These are phyloP conservation scores for Pachliopta kotzebuea DNA, from an alignment of 2,888 invertebrate genomes.

Conservation along the genomic window DNA sequence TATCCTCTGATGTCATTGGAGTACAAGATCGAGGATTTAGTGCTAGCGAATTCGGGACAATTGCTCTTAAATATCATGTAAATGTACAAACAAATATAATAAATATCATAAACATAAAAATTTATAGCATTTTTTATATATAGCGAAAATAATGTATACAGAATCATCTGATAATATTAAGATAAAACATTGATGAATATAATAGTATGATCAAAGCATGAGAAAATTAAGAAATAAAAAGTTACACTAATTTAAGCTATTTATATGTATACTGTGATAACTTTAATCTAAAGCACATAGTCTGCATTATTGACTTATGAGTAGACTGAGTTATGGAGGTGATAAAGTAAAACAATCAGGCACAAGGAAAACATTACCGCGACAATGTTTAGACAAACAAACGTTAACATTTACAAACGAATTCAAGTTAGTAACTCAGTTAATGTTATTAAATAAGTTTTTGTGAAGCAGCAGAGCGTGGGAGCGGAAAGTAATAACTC, in stretches of 20 bases:
- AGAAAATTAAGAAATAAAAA: too few relatives aligned
- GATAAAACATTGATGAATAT: too few relatives aligned
- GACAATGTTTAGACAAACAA: conserved; percentile 19
- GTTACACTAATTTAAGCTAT: too few relatives aligned
- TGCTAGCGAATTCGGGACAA: neutral
- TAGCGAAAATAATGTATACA: too few relatives aligned
- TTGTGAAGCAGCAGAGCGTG: conserved; percentile 23
- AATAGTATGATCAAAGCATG: too few relatives aligned
- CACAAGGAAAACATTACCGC: conserved; percentile 3
- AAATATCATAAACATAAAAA: too few relatives aligned
- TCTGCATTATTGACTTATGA: neutral
- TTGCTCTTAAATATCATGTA: neutral
- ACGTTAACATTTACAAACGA: conserved; percentile 22
- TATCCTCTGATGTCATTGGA: conserved; percentile 14
- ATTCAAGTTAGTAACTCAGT: conserved; percentile 23
- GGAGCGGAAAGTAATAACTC: conserved; percentile 27
- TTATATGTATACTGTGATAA: neutral
- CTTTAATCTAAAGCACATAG: neutral
- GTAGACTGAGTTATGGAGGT: neutral
- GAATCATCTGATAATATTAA: too few relatives aligned
- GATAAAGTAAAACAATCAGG: conserved; percentile 4
- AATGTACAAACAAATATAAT: too few relatives aligned
- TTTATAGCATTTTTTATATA: too few relatives aligned
- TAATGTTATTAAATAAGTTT: conserved; percentile 30
- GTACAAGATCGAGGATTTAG: conserved; percentile 1